These are phyloP conservation scores for Lacanobia oleracea DNA, from an alignment of 2,888 invertebrate genomes.

Conservation along the genomic window DNA sequence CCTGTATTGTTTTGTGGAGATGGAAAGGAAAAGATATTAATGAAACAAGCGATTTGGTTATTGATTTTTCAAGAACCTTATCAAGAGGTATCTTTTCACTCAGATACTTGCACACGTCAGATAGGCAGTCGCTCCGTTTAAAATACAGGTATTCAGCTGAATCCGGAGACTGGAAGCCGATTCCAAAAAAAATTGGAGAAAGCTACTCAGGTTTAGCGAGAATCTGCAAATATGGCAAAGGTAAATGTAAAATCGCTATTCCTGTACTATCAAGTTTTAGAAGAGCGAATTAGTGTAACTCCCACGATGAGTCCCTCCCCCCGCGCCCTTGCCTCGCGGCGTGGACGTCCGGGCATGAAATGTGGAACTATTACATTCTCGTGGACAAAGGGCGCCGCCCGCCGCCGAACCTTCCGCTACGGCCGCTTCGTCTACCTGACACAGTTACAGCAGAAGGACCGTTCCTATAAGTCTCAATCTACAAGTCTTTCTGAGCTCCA, in stretches of 20 bases:
- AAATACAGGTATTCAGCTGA: not conserved
- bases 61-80: not conserved
- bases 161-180: not conserved
- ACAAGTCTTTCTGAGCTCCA: not conserved
- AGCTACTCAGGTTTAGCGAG: not conserved
- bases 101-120: not conserved
- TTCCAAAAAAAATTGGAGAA: not conserved
- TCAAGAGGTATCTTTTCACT: not conserved
- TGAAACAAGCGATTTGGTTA: not conserved
- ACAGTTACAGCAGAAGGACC: conserved; percentile 5
- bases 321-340: not conserved
- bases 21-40: not conserved
- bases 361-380: conserved; percentile 39
- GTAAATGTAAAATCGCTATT: not conserved
- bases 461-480: not conserved
- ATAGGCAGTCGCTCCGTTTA: not conserved
- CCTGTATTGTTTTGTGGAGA: conserved; percentile 7
- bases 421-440: not conserved
- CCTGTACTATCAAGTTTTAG: not conserved
- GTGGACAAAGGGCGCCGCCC: conserved; percentile 29
- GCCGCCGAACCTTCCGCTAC: not conserved
- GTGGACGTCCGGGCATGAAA: conserved; percentile 8
- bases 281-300: no score
- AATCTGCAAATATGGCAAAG: not conserved
- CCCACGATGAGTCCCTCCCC: not conserved